phyloP scores from a whole-genome alignment of 2,113 vertebrate species.

The Aldabrachelys gigantea region DNA sequence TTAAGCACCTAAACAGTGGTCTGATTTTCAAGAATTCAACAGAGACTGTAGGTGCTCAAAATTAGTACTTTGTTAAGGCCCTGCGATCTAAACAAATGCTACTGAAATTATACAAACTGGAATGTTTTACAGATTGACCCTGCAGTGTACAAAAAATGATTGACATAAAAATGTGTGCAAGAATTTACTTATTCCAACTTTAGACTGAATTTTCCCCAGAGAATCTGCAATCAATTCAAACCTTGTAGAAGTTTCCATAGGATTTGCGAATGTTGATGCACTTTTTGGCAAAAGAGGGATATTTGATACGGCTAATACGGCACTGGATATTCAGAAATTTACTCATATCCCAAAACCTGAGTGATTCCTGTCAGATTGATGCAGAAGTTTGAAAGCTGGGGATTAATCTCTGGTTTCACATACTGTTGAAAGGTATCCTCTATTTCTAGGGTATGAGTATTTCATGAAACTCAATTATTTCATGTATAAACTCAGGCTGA shows the following conservation, averaged over 20 bases:
- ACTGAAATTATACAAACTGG: background rate
- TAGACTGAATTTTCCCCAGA: fast-evolving
- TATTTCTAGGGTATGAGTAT: slow-evolving; percentile 91
- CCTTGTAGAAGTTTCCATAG: slow-evolving; percentile 98
- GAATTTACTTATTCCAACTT: background rate
- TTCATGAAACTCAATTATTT: slow-evolving; percentile 97
- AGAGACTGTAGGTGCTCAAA: background rate
- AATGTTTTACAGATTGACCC: background rate
- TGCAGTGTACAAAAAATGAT: background rate
- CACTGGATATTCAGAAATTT: slow-evolving; percentile 97
- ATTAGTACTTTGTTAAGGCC: background rate
- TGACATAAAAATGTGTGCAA: background rate
- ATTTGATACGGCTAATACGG: slow-evolving; percentile 87
- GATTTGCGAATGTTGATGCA: slow-evolving; percentile 99
- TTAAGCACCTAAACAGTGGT: background rate
- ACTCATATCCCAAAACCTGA: slow-evolving; percentile 98
- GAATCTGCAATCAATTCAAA: slow-evolving; percentile 53
- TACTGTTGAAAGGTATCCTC: slow-evolving; percentile 30
- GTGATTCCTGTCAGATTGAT: too few relatives aligned
- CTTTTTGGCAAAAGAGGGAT: slow-evolving; percentile 95
- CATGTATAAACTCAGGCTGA: slow-evolving; percentile 88
- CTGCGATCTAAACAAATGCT: background rate
- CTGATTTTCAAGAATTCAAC: background rate
- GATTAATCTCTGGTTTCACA: too few relatives aligned
- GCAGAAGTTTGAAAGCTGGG: too few relatives aligned